Percentiles rank a stretch among this genome's conserved stretches.
Evolutionary conservation across 2,888 invertebrate species (phyloP).

Genomic region (Coelogynopora nodosa): DNA sequence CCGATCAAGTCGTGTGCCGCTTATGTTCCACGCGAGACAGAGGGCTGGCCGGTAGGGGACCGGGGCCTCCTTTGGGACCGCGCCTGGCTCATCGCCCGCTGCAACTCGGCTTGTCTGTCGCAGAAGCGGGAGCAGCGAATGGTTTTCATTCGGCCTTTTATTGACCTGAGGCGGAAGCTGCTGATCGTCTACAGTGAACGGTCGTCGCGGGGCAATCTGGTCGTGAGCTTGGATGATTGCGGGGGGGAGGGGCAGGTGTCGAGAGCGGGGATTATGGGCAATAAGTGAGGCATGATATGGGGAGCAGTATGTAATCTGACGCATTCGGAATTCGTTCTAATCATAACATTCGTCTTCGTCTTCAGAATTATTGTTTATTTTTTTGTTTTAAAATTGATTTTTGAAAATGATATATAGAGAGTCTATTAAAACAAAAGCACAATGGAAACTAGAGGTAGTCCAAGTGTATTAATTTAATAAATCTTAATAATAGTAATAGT

Average conservation of each 20-base stretch:
- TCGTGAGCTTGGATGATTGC: background rate
- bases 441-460: too few species aligned
- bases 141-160: conserved; percentile 73
- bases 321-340: too few species aligned
- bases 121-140: conserved; percentile 78
- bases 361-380: too few species aligned
- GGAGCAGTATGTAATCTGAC: too few species aligned
- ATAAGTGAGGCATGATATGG: conserved; percentile 53
- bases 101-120: conserved; percentile 76
- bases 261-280: background rate
- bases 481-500: too few species aligned
- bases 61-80: conserved; percentile 83
- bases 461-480: too few species aligned
- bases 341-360: too few species aligned
- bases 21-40: conserved; percentile 47
- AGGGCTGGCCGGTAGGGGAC: conserved; percentile 70
- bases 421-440: too few species aligned
- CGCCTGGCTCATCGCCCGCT: conserved; percentile 85
- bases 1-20: conserved; percentile 48
- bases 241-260: background rate
- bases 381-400: too few species aligned
- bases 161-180: conserved; percentile 66
- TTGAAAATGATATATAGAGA: too few species aligned
- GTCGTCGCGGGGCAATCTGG: conserved; percentile 41
- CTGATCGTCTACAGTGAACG: conserved; percentile 53